Conservation (phyloP, 2,113 vertebrate genomes). For the Paracanthobrama guichenoti region DNA sequence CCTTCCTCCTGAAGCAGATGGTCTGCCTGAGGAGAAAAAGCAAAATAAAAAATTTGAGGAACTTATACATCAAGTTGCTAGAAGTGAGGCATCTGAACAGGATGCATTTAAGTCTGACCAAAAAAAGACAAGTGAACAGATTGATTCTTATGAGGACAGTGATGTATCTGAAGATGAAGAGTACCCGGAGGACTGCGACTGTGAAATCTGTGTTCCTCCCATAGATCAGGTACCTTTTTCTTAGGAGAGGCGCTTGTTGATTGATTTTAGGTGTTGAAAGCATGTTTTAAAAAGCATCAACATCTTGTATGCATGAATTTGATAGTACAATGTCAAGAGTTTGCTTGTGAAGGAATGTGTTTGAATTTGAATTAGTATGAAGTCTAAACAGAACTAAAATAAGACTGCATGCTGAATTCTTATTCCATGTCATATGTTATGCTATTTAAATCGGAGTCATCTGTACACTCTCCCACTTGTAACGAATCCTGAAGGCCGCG, state of each 20-base stretch:
- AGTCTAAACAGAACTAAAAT: constrained; percentile 45
- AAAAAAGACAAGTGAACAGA: constrained; percentile 43
- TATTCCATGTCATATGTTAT: constrained; percentile 50
- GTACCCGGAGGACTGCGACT: constrained; percentile 68
- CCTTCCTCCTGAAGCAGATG: not conserved
- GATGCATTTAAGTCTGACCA: constrained; percentile 31
- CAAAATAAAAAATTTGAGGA: constrained; percentile 1
- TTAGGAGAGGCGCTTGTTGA: not conserved
- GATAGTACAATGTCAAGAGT: not conserved
- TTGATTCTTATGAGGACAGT: constrained; percentile 67
- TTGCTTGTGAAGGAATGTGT: not conserved
- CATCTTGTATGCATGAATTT: constrained; percentile 23
- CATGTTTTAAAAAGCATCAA: not conserved
- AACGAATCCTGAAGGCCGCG: constrained; percentile 27
- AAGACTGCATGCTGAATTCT: constrained; percentile 34
- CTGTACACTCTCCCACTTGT: constrained; percentile 39
- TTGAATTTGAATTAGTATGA: not conserved
- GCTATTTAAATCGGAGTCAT: constrained; percentile 55
- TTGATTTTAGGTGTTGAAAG: constrained; percentile 29
- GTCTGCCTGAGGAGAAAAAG: not conserved
- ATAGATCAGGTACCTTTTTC: constrained; percentile 65
- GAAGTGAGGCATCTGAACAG: constrained; percentile 27
- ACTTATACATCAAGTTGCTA: constrained; percentile 45
- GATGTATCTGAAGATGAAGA: constrained; percentile 65
- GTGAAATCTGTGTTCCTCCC: constrained; percentile 73